Evolutionary conservation across 2,888 invertebrate genomes (phyloP), one percentile per base, ranked within the genome.

Genomic region (Ptychoptera albimana): DNA sequence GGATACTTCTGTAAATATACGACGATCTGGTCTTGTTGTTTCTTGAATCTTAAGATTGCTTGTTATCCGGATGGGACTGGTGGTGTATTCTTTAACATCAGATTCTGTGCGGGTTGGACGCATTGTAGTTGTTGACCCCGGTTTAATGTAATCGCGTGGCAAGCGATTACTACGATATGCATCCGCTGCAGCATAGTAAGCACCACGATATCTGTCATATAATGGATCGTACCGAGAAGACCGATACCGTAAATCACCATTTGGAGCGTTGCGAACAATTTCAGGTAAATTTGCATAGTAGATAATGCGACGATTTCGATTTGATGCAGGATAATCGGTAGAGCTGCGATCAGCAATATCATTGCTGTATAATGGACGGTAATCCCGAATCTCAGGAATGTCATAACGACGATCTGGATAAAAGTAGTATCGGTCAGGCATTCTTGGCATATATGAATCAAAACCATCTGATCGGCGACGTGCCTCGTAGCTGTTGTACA

Each of bases 211-310:
- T 34, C 34, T 10, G 9, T 34, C 9, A 2, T 15, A 13, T 5
- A 23, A 7, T 7, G 23, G 54, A 46, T 70, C 70, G 6, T 50
- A 48, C 8, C 66, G 62, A 51, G 69, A 68, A 9, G 70, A 68
- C 51, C 73, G 63, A 53, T 73, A 73, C 42, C 72, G 61, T 34
- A 71, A 57, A 56, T 72, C 73, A 9, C 73, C 72, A 52, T 68
- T 71, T 8, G 74, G 71, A 14, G 75, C 75, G 15, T 74, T 71
- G 43, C 79, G 65, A 1, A 77, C 74, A 4, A 79, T 73, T 59
- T 80, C 80, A 9, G 80, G 80, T 29, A 80, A 60, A 55, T 77
- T 77, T 1, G 80, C 78, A 51, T 80, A 80, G 55, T 80, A 80
- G 45, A 80, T 77, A 44, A 79, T 76, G 46, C 80, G 69, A 53